Evolutionary conservation across 1,140 invertebrate genomes (phyloP), one percentile per base, ranked within the genome.

Genomic region (Vollenhovia emeryi): DNA sequence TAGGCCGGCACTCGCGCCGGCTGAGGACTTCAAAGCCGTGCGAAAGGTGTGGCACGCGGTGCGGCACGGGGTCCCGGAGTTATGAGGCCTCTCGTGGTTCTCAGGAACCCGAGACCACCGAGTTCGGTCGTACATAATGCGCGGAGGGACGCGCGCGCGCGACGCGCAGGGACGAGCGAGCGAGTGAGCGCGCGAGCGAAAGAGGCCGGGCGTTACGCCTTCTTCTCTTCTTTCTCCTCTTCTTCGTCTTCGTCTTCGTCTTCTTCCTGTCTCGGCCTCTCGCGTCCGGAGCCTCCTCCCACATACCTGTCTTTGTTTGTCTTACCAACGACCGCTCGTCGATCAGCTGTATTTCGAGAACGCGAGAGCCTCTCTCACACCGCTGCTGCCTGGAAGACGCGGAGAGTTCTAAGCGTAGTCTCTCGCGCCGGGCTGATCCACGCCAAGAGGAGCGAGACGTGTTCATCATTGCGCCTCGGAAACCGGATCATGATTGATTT

Each of bases 91-190:
- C 75, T 75, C 78, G 86, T 52, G 64, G 82, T 90, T 90, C 89
- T 90, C 89, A 90, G 88, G 89, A 90, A 89, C 86, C 83, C 82
- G 83, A 89, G 89, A 90, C 89, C 89, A 82, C 82, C 82, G 83
- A 89, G 89, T 87, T 87, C 74, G 85, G 71, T 80, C 73, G 87
- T 89, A 89, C 69, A 89, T 89, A 90, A 89, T 89, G 88, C 85
- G 71, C 68, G 74, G 43, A 87, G 78, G 66, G 78, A 84, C 60
- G 86, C 82, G 84, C 66, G 84, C 66, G 80, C 86, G 86, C 83
- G 86, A 87, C 52, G 66, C 87, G 69, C 62, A 78, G 60, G 60
- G 9, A 86, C 82, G 62, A 85, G 27, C 43, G 82, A 80, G 79
- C 82, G 73, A 83, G 73, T 84, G 66, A 36, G 27, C 57, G 57